Evolutionary conservation across 2,888 invertebrate genomes (phyloP), one percentile per base, ranked within the genome.

Genomic region (Leistus spinibarbis): DNA sequence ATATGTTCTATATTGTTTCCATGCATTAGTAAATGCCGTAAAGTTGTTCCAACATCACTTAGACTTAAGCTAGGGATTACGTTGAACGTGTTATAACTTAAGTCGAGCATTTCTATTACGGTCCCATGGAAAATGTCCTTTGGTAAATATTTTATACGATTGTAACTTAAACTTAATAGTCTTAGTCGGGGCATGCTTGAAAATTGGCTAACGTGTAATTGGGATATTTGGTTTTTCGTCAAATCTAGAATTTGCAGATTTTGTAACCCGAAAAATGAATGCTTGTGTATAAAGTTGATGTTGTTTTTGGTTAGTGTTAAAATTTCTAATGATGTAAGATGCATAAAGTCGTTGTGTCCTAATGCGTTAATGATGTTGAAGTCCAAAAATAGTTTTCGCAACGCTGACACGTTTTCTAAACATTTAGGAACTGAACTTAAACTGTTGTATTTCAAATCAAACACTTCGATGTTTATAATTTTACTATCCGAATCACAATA

Each of bases 1-100:
- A 96, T 88, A 83, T 95, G 95, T 83, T 96, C 95, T 78, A 97
- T 89, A 78, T 89, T 91, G 84, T 96, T 96, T 78, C 90, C 88
- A 0, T 93, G 91, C 82, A 96, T 88, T 82, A 95, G 93, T 76
- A 96, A 89, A 82, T 91, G 91, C 68, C 95, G 88, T 76, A 96
- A 85, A 0, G 95, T 94, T 80, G 92, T 91, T 3, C 94, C 94
- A 20, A 95, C 90, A 83, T 94, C 94, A 0, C 92, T 90, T 76
- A 95, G 89, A 19, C 94, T 92, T 22, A 91, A 89, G 27, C 92
- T 92, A 0, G 95, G 95, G 82, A 95, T 92, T n/a, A 93, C 89
- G 2, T 91, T 90, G 79, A 96, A 90, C 79, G 91, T 91, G 82
- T 96, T 95, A 79, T 89, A 88, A 78, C 93, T 92, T 78, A 96